phyloP scores from a whole-genome alignment of 2,113 vertebrate species.

The Myotis brandtii region DNA sequence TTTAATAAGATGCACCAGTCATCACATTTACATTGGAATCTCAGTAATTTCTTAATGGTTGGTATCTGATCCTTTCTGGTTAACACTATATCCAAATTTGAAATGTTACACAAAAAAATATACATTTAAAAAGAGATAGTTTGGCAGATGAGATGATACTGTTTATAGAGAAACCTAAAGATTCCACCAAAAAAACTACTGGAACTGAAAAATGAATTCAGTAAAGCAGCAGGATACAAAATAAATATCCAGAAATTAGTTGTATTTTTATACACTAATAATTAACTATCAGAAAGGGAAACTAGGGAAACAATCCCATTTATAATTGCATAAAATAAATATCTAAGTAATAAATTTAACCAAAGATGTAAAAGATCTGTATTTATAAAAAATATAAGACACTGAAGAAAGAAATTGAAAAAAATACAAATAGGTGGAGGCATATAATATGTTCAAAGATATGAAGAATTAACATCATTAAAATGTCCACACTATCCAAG shows the following conservation, averaged over 20 bases:
- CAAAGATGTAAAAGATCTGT: neutral
- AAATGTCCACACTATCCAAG: neutral
- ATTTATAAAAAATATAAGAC: neutral
- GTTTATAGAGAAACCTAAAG: neutral
- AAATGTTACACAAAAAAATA: neutral
- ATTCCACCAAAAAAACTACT: neutral
- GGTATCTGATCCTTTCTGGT: neutral
- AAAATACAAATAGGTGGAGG: neutral
- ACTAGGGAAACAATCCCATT: neutral
- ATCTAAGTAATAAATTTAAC: neutral
- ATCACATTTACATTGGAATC: neutral
- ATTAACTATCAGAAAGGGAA: neutral
- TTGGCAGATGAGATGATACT: neutral
- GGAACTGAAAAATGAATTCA: neutral
- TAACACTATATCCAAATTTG: neutral
- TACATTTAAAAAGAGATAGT: neutral
- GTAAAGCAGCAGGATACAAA: neutral
- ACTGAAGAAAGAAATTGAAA: neutral
- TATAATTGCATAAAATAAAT: neutral
- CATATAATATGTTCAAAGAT: neutral
- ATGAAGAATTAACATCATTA: neutral
- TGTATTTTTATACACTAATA: neutral
- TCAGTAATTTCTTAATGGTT: neutral
- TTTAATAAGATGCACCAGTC: neutral
- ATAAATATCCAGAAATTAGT: neutral